These are phyloP conservation scores for Steinernema hermaphroditum DNA, from an alignment of 2,888 invertebrate genomes.

Conservation along the genomic window DNA sequence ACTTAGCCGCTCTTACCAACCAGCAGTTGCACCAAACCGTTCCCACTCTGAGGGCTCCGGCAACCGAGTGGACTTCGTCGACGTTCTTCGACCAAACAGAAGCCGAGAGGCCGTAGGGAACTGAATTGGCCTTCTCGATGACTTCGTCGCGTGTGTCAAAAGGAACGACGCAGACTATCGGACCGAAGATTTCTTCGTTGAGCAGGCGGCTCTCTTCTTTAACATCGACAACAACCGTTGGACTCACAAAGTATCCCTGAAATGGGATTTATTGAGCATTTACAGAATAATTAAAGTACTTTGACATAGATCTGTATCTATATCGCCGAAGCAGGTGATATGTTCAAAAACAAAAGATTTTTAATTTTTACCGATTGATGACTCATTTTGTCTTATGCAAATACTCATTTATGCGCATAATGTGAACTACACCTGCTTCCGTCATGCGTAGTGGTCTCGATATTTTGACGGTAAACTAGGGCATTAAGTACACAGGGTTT, in stretches of 20 bases:
- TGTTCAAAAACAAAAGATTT: no score
- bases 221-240: slow-evolving; percentile 69
- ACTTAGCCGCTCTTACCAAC: slow-evolving; percentile 64
- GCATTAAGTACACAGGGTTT: no score
- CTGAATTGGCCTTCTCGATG: slow-evolving; percentile 69
- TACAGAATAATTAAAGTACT: no score
- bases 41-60: slow-evolving; percentile 70
- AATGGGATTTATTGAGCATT: slow-evolving; percentile 29
- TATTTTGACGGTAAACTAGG: no score
- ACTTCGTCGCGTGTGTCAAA: slow-evolving; percentile 66
- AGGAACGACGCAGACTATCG: slow-evolving; percentile 69
- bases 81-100: slow-evolving; percentile 70
- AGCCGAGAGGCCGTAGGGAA: slow-evolving; percentile 70
- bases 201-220: slow-evolving; percentile 68
- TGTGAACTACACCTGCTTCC: no score
- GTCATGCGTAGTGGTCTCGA: no score
- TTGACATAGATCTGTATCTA: no score
- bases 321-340: no score
- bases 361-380: no score
- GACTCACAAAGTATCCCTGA: slow-evolving; percentile 70
- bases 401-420: no score
- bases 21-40: slow-evolving; percentile 73
- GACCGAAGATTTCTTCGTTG: slow-evolving; percentile 72
- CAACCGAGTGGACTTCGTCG: slow-evolving; percentile 68
- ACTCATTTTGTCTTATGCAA: no score